Conservation (phyloP, 37 sponge, comb jelly and placozoan species). For the Tethya wilhelma region DNA sequence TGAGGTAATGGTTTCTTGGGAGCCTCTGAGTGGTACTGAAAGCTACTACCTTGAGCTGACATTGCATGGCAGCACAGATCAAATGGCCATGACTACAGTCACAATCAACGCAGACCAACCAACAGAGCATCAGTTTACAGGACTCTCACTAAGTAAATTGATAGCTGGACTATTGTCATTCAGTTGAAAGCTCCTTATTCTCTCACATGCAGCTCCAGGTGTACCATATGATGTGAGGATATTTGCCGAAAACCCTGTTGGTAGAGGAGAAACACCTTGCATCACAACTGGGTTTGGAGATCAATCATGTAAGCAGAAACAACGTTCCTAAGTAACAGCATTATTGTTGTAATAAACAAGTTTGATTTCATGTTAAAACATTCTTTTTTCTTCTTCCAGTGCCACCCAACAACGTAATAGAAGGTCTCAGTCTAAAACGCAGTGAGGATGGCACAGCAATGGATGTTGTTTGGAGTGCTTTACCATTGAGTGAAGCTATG, state of each 20-base stretch:
- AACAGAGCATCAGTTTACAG: background rate
- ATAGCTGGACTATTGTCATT: background rate
- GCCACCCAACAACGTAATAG: background rate
- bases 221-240: slow-evolving; percentile 31
- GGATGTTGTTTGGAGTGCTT: slow-evolving; percentile 16
- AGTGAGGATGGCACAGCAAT: background rate
- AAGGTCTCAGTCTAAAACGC: background rate
- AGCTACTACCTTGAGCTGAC: too few species aligned
- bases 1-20: slow-evolving; percentile 3
- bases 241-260: slow-evolving; percentile 15
- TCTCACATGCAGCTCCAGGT: slow-evolving; percentile 28
- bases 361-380: too few species aligned
- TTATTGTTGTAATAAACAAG: too few species aligned
- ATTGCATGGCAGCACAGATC: background rate
- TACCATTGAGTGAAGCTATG: slow-evolving; percentile 14
- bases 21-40: too few species aligned
- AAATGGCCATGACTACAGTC: background rate
- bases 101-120: background rate
- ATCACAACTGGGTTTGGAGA: slow-evolving; percentile 1
- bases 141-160: background rate
- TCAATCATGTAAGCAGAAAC: slow-evolving; percentile 23
- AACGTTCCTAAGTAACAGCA: too few species aligned
- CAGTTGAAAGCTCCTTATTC: too few species aligned
- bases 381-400: background rate
- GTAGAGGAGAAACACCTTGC: background rate